Base-by-base conservation (phyloP, 1,140 invertebrate genomes). In the Drosophila bocki region DNA sequence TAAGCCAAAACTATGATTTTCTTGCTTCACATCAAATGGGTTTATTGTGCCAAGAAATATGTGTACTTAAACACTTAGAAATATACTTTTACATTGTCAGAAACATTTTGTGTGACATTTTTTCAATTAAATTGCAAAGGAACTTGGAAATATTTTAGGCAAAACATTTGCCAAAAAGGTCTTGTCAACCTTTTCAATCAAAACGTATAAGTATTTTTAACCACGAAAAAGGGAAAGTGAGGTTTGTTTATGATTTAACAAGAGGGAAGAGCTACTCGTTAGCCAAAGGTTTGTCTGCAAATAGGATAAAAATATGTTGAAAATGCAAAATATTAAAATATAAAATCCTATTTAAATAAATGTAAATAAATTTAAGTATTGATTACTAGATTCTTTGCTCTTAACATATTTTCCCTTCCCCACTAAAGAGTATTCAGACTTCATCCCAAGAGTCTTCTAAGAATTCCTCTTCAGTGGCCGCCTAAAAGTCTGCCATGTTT, bases 101-200 rank as follows among this genome's bases (percentile, higher is more conserved):
- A 62, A 3, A 6, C 19, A 17, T 15, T 33, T 17, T 33, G 12
- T 33, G 12, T 33, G 62, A 64, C 57, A 64, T 11, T 64, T 64
- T 60, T 44, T 29, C 62, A 60, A 62, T 64, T 64, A n/a, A 33
- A 44, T 39, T 3, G n/a, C 15, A 37, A 9, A 19, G 8, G 17
- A 15, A 32, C 4, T 42, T 60, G 32, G 32, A 42, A 33, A 19
- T n/a, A 5, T 13, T 19, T 32, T 19, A 11, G 12, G 3, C 9
- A 19, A 41, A 19, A 13, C 19, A 35, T 19, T 32, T 70, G 63
- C 50, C 70, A 74, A 53, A 75, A 75, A 74, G 69, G 71, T 74
- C 48, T 75, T 75, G 68, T 72, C 70, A 74, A 61, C 70, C 57
- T 53, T 74, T 71, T 70, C 70, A 53, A n/a, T 74, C 68, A 33